Base-by-base conservation (phyloP, 2,888 invertebrate genomes). In the Mythimna loreyi region DNA sequence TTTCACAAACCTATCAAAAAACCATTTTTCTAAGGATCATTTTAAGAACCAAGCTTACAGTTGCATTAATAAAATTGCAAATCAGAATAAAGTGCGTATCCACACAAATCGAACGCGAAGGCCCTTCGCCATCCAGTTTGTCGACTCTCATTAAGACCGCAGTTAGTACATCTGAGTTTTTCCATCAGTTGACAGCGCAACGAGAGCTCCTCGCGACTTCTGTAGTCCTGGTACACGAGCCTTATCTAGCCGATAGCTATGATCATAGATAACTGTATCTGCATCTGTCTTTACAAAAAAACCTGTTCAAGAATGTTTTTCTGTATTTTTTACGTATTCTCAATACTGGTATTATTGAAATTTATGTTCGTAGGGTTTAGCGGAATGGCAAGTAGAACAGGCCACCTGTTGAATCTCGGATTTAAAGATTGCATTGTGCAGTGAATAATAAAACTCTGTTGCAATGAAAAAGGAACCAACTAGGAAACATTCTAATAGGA, bases 111-210 rank as follows among this genome's bases (percentile, higher is more conserved):
- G 73, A 80, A 77, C 84, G 78, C 55, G 36, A 67, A 75, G 87
- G 92, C 91, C 92, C 93, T 93, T 88, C 85, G 84, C 84, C 87
- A 90, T 92, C 95, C 94, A 93, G 95, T 95, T 95, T 95, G 94
- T 95, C 95, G 94, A 95, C 93, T 94, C 94, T 95, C 95, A 95
- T 95, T 96, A 95, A 93, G 94, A 94, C 92, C 88, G 92, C 89
- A 86, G 89, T 91, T 90, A 90, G 90, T 89, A 88, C 90, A 82
- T 87, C 86, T 90, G 91, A 91, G 91, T 94, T 93, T 94, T 94
- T 94, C 91, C 92, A 89, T 89, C 90, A 70, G 79, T 78, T 84
- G 84, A 80, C 84, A 81, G 78, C 60, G 62, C 88, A 87, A 87
- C 83, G 83, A 86, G 85, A 92, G 79, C 94, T 94, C 92, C 84